Evolutionary conservation across 2,113 vertebrate species (phyloP), one percentile per base, ranked within the genome.

Genomic region (Mellivora capensis): DNA sequence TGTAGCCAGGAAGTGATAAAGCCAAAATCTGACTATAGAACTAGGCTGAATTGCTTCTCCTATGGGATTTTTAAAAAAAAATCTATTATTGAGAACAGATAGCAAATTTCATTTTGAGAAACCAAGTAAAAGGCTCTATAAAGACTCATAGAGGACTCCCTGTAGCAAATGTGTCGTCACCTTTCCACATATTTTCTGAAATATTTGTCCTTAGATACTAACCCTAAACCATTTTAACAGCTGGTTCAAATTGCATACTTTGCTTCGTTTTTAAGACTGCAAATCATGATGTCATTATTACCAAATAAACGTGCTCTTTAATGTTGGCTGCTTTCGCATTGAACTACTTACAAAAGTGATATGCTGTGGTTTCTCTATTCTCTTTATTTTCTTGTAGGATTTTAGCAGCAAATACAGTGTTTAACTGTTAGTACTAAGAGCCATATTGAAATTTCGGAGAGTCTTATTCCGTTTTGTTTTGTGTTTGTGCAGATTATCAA

Each of bases 351-450:
- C n/a, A 80, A 87, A 79, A 79, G 47, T 47, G 83, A 44, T 42
- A 81, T 42, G 27, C 5, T 18, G 12, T 91, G 29, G 31, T 89
- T 74, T 87, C 76, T 87, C 49, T 86, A 17, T 42, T 71, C 29
- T 92, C 57, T 95, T 39, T 31, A 82, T 88, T 91, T 81, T 39
- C 62, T 94, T 44, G 10, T 82, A 86, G 23, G 27, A 57, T 93
- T 72, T 90, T n/a, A 79, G 39, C 54, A 77, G 37, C 69, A 72
- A 85, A 74, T 72, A 57, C 27, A 74, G 37, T 42, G n/a, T 80
- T 88, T 93, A 57, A 74, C 34, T 81, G 64, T 95, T 89, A 84
- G 88, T 47, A 74, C 64, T 21, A 92, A 81, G 87, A 95, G 29
- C 12, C 87, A 79, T 95, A 61, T 82, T 81, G 64, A 92, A 91